A percentile compares a stretch with the other conserved stretches of the same genome.
These are phyloP conservation scores for Bombus breviceps DNA, from an alignment of 1,140 invertebrate genomes.

Conservation along the genomic window DNA sequence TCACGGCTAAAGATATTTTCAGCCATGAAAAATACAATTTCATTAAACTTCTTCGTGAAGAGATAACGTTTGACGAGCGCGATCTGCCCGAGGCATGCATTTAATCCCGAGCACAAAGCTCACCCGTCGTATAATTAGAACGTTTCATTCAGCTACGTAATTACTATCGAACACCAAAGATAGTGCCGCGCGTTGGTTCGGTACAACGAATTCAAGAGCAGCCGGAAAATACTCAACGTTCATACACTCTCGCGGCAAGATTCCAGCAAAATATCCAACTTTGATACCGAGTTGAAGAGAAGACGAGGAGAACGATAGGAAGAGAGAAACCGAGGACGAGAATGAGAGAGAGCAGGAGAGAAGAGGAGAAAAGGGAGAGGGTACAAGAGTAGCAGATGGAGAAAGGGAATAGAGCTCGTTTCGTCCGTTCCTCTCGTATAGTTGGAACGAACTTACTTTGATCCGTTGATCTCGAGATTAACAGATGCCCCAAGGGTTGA, in stretches of 20 bases:
- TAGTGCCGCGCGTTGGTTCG: constrained; percentile 41
- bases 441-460: constrained; percentile 59
- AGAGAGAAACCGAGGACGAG: background rate
- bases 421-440: constrained; percentile 39
- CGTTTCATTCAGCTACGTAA: constrained; percentile 58
- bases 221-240: constrained; percentile 38
- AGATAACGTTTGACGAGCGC: constrained; percentile 39
- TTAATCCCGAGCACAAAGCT: constrained; percentile 48
- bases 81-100: constrained; percentile 22
- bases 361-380: constrained; percentile 27
- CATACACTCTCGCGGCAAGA: constrained; percentile 34
- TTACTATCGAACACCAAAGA: constrained; percentile 62
- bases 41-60: constrained; percentile 46
- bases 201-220: constrained; percentile 53
- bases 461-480: constrained; percentile 65
- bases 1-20: background rate
- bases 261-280: constrained; percentile 51
- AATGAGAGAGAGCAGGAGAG: background rate
- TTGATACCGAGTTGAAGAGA: constrained; percentile 47
- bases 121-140: constrained; percentile 41
- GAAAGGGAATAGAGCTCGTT: constrained; percentile 47
- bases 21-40: constrained; percentile 6
- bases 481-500: constrained; percentile 46
- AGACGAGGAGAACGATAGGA: background rate
- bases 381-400: background rate